Evolutionary conservation across 1,140 invertebrate genomes (phyloP), one percentile per base, ranked within the genome.

Genomic region (Dreissena polymorpha): DNA sequence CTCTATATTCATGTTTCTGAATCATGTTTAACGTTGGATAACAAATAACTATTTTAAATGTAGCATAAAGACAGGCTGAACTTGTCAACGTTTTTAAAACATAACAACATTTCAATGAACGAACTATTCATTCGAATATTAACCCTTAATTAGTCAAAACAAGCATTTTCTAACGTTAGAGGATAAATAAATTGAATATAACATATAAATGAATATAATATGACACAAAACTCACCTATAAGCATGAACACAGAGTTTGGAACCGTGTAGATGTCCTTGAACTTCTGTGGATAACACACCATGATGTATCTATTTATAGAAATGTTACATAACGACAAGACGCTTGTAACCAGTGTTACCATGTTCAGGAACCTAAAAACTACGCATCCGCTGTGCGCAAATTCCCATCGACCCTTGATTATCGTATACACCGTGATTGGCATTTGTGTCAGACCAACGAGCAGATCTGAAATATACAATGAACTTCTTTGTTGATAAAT

Each of bases 261-360:
- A 6, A 14, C 49, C 3, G 84, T 85, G 55, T 83, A 87, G 18
- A 85, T 78, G n/a, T 70, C 57, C 25, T 80, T 85, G 72, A 74
- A 87, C 55, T 79, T 70, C 0, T 29, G 27, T 0, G 79, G 74
- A 8, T 53, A 76, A 60, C 83, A 85, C 14, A 87, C 80, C 50
- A 85, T 77, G 64, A 86, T 60, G 60, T 76, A 87, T 25, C 86
- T 57, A 68, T 85, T 87, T 16, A 83, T 75, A 64, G 84, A 83
- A 23, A 87, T 87, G 50, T 82, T 75, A 25, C 73, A 81, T 3
- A 87, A 75, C 27, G 86, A 87, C 69, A 87, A 39, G 63, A 87
- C 86, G 67, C 86, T 87, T 7, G 79, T 75, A 14, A 87, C 72
- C 23, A 87, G 72, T 18, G 84, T 85, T 1, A 87, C 18, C 86